Evolutionary conservation across 53 echinoderm and acorn worm genomes (phyloP).

Genomic region (Stichopus horrens): DNA sequence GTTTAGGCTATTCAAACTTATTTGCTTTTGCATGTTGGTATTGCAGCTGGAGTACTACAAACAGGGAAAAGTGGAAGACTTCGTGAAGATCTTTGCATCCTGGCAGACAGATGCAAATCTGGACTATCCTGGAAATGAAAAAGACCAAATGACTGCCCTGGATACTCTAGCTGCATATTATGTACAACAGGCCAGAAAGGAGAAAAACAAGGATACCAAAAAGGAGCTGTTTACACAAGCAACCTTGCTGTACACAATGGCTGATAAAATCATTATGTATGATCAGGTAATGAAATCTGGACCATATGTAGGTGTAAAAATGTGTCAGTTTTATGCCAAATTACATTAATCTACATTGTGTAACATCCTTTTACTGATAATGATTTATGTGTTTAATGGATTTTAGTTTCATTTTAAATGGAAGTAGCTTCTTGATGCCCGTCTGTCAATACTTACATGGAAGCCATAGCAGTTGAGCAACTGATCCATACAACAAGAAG

Average conservation of each 20-base stretch:
- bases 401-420: too few species aligned
- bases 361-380: too few species aligned
- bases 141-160: constrained; percentile 98
- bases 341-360: too few species aligned
- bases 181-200: constrained; percentile 94
- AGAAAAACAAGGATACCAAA: constrained; percentile 94
- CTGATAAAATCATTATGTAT: constrained; percentile 98
- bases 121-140: constrained; percentile 86
- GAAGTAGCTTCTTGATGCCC: too few species aligned
- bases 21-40: not conserved
- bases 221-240: constrained; percentile 97
- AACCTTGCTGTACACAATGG: constrained; percentile 96
- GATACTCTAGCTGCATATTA: constrained; percentile 97
- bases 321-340: too few species aligned
- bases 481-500: too few species aligned
- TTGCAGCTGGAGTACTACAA: constrained; percentile 93
- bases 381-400: too few species aligned
- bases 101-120: constrained; percentile 92
- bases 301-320: too few species aligned
- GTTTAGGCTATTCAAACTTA: too few species aligned
- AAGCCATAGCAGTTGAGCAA: too few species aligned
- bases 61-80: constrained; percentile 83
- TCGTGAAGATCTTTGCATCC: constrained; percentile 97
- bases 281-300: constrained; percentile 68
- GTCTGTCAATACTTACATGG: too few species aligned